Evolutionary conservation across 53 echinoderm and acorn worm genomes (phyloP), one percentile per base, ranked within the genome.

Genomic region (Henricia sp.): DNA sequence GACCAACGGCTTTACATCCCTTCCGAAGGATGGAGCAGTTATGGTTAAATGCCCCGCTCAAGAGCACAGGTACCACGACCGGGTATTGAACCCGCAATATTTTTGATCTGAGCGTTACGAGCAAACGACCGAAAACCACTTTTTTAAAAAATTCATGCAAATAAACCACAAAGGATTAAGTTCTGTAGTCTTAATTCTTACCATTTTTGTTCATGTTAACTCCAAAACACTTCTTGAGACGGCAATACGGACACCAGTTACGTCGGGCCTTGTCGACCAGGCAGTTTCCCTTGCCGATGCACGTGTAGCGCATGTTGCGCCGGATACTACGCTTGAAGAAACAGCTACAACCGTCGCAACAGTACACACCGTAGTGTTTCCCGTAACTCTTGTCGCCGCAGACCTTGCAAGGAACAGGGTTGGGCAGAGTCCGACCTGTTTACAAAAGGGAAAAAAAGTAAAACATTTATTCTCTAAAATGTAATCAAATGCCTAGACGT

Each of bases 311-410:
- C 39, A 99, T 73, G 84, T 99, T 99, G 23, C 99, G 88, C 19
- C 99, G 92, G 37, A 99, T 94, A 59, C 94, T 95, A 8, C 99
- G 89, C 86, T 99, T 99, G 91, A 99, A 99, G 82, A 99, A 99
- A 12, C 99, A 94, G 0, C 99, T 82, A 43, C 99, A 99, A 1
- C 99, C 99, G 57, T 99, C 99, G 71, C 99, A 99, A 71, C 94
- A 94, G 83, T 89, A 99, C 44, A 99, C 99, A 17, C 99, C 95
- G 59, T 96, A 96, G 55, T 96, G 97, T 36, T 92, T 90, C 29
- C 97, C 97, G 3, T 94, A 96, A 70, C 97, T 96, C 24, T 94
- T 64, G 82, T 96, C 97, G 2, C 94, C 97, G 50, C 97, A 96
- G 4, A 96, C 97, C 43, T 91, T 88, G 58, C 97, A 96, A 4